Evolutionary conservation across 64 coral and sea anemone genomes (phyloP).

Genomic region (Porites lutea): DNA sequence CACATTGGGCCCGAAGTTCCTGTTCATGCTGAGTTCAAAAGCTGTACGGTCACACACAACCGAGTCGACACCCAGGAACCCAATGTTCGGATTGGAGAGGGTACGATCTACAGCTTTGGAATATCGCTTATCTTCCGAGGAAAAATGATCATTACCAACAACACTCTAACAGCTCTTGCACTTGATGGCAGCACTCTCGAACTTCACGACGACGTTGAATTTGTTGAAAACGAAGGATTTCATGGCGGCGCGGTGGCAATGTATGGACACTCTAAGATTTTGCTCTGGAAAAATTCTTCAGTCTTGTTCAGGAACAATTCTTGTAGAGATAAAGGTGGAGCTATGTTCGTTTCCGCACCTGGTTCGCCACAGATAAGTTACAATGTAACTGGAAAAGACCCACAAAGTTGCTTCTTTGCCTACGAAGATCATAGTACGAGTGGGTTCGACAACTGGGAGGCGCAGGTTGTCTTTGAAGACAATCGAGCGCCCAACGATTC

Average conservation of each 20-base stretch:
- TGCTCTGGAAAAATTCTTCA: conserved; percentile 55
- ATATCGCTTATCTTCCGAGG: conserved; percentile 68
- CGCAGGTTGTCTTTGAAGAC: conserved; percentile 51
- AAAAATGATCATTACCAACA: conserved; percentile 60
- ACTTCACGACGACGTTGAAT: conserved; percentile 57
- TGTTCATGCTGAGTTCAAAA: conserved; percentile 31
- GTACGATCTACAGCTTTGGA: conserved; percentile 70
- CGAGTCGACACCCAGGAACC: background rate
- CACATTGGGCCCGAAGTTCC: conserved; percentile 42
- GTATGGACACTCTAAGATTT: conserved; percentile 71
- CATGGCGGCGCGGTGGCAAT: conserved; percentile 66
- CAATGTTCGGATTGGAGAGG: conserved; percentile 47
- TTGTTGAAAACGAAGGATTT: conserved; percentile 61
- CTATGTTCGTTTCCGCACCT: conserved; percentile 60
- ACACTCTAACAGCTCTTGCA: conserved; percentile 64
- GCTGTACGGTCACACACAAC: conserved; percentile 51
- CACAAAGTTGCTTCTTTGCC: conserved; percentile 67
- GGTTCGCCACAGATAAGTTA: conserved; percentile 38
- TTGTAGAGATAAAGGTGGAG: conserved; percentile 48
- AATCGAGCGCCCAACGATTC: conserved; percentile 50
- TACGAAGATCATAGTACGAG: conserved; percentile 24
- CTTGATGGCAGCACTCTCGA: conserved; percentile 60
- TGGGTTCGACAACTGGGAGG: conserved; percentile 56
- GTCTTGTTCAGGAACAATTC: conserved; percentile 64
- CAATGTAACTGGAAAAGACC: background rate